Conservation (phyloP, 2,888 invertebrate genomes). For the Unio delphinus region DNA sequence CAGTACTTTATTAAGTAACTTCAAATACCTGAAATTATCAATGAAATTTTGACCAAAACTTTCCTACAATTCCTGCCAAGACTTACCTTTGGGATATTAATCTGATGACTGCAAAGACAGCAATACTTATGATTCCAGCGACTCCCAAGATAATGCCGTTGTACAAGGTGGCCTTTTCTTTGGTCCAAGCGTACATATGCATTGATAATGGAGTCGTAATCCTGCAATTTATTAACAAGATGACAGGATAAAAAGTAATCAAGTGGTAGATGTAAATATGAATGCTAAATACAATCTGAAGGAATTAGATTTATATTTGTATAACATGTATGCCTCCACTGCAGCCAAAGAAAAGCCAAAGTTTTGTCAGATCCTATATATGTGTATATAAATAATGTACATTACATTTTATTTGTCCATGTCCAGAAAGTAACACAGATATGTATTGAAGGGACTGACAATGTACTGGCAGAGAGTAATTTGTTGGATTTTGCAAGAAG, state of each 20-base stretch:
- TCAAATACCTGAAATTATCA: no score
- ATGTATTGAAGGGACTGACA: neutral
- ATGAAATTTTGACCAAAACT: no score
- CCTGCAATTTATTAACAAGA: conserved; percentile 28
- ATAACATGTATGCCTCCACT: no score
- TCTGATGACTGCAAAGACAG: conserved; percentile 63
- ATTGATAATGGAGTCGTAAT: conserved; percentile 70
- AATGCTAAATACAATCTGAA: no score
- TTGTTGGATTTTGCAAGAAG: no score
- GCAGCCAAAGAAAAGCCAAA: no score
- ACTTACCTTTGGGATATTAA: conserved; percentile 54
- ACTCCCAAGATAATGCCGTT: conserved; percentile 66
- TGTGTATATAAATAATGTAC: neutral
- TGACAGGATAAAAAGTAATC: no score
- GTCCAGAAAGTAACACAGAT: neutral
- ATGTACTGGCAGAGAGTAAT: neutral
- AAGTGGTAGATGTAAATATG: no score
- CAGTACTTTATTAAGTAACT: no score
- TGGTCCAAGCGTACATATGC: conserved; percentile 71
- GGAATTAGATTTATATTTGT: no score
- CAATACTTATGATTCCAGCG: conserved; percentile 64
- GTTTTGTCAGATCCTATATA: neutral
- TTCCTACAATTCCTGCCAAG: neutral
- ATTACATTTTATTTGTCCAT: no score
- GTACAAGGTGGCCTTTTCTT: conserved; percentile 65